A percentile compares a stretch with the other conserved stretches of the same genome.
Evolutionary conservation across 2,113 vertebrate genomes (phyloP).

Genomic region (Prochilodus magdalenae): DNA sequence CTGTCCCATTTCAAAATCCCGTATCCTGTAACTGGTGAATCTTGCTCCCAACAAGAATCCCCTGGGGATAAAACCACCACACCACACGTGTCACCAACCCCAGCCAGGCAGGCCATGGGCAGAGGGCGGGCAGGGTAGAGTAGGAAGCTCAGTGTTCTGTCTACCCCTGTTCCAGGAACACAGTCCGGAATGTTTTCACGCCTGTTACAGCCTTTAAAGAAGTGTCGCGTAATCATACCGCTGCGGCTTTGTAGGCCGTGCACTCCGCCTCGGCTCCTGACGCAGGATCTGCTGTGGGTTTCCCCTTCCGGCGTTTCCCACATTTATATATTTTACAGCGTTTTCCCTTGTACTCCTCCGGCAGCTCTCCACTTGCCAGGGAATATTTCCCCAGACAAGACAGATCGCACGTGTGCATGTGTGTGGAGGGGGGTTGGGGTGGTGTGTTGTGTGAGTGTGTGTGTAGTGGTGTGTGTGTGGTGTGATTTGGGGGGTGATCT

Average conservation of each 20-base stretch:
- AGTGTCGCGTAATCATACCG: background rate
- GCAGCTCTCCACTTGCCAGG: conserved; percentile 62
- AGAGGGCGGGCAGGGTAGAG: background rate
- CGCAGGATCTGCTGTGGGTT: background rate
- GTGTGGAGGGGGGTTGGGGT: background rate
- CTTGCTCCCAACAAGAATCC: background rate
- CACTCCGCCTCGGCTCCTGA: background rate
- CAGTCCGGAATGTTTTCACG: background rate
- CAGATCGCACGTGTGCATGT: conserved; percentile 55
- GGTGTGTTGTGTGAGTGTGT: background rate
- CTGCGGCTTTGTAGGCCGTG: too few relatives aligned
- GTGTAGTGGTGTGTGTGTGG: background rate
- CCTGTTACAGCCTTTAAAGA: background rate
- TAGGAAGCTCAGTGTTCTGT: background rate
- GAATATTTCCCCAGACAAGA: conserved; percentile 67
- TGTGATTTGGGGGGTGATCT: too few relatives aligned
- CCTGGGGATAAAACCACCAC: background rate
- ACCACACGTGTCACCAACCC: background rate
- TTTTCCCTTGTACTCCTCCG: conserved; percentile 33
- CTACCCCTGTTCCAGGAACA: background rate
- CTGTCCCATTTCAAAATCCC: background rate
- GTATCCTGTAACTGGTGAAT: background rate
- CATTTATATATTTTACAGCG: too few relatives aligned
- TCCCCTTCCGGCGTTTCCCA: conserved; percentile 32
- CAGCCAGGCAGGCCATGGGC: background rate